Percentiles rank a stretch among this genome's conserved stretches.
phyloP scores from a whole-genome alignment of 2,888 invertebrate genomes.

The Sarcophaga carnaria region DNA sequence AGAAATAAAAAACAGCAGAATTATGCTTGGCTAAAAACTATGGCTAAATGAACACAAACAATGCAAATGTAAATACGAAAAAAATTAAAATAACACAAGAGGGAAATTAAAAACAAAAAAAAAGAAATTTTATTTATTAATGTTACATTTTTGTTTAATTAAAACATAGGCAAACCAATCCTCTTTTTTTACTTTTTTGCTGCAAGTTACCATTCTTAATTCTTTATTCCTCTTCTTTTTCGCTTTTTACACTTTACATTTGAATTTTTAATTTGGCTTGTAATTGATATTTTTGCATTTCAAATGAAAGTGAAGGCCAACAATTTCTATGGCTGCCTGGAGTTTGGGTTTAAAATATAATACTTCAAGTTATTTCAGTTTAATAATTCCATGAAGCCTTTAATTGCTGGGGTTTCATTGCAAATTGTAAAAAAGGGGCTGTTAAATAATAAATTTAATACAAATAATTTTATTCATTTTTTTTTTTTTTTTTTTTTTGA shows the following conservation, averaged over 20 bases:
- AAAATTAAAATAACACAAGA: not conserved
- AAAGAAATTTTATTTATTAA: conserved; percentile 1
- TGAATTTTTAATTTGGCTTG: conserved; percentile 42
- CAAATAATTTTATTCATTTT: too few relatives aligned
- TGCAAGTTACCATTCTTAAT: too few relatives aligned
- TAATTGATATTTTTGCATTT: conserved; percentile 25
- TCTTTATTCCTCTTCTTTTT: not conserved
- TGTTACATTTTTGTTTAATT: conserved; percentile 37
- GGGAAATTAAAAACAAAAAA: not conserved
- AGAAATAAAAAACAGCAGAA: not conserved
- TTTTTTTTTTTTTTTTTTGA: too few relatives aligned
- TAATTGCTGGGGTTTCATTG: too few relatives aligned
- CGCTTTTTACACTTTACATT: not conserved
- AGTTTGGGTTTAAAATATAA: too few relatives aligned
- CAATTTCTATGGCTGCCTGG: not conserved
- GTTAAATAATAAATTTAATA: too few relatives aligned
- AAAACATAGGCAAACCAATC: not conserved
- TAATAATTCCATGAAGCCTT: too few relatives aligned
- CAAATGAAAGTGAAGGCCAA: conserved; percentile 5
- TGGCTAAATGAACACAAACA: not conserved
- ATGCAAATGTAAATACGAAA: not conserved
- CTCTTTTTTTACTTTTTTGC: too few relatives aligned
- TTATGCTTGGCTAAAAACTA: conserved; percentile 10
- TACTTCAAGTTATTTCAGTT: too few relatives aligned
- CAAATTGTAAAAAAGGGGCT: too few relatives aligned